Percentiles rank a stretch among this genome's conserved stretches.
phyloP scores from a whole-genome alignment of 2,888 invertebrate species.

The Caenorhabditis macrosperma region DNA sequence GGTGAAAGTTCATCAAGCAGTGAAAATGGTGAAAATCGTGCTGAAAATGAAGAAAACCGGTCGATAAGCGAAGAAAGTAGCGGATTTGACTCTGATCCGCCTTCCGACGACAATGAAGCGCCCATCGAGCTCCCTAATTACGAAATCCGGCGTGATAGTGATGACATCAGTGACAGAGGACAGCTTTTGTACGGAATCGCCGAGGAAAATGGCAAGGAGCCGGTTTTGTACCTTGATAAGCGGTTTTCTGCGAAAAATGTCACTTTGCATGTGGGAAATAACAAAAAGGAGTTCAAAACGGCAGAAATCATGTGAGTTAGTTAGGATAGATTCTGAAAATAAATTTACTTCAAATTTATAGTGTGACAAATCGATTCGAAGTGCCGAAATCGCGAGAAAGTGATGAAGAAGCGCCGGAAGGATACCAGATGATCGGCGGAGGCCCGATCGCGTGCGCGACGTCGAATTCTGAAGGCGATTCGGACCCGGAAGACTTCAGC shows the following conservation, averaged over 20 bases:
- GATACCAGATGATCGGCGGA: conserved; percentile 29
- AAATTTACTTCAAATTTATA: too few relatives aligned
- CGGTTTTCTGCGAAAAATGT: conserved; percentile 13
- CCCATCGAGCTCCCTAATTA: not conserved
- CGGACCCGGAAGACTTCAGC: not conserved
- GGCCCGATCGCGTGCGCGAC: not conserved
- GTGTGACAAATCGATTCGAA: conserved; percentile 24
- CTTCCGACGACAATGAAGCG: conserved; percentile 1
- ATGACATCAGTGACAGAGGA: conserved; percentile 44
- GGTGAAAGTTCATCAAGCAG: conserved; percentile 9
- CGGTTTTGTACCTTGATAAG: conserved; percentile 24
- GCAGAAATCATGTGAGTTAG: conserved; percentile 23
- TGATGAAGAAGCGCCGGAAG: not conserved
- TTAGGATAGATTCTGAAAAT: too few relatives aligned
- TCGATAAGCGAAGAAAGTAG: conserved; percentile 11
- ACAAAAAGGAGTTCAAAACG: conserved; percentile 1
- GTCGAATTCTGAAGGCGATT: conserved; percentile 12
- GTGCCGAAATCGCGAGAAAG: not conserved
- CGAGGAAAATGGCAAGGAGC: not conserved
- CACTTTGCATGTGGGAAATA: not conserved
- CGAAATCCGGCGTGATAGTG: conserved; percentile 11
- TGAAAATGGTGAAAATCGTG: not conserved
- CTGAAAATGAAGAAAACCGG: not conserved
- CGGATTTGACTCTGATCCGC: conserved; percentile 43
- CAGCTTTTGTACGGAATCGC: conserved; percentile 45